phyloP scores from a whole-genome alignment of 2,113 vertebrate genomes.

The Urocolius indicus region DNA sequence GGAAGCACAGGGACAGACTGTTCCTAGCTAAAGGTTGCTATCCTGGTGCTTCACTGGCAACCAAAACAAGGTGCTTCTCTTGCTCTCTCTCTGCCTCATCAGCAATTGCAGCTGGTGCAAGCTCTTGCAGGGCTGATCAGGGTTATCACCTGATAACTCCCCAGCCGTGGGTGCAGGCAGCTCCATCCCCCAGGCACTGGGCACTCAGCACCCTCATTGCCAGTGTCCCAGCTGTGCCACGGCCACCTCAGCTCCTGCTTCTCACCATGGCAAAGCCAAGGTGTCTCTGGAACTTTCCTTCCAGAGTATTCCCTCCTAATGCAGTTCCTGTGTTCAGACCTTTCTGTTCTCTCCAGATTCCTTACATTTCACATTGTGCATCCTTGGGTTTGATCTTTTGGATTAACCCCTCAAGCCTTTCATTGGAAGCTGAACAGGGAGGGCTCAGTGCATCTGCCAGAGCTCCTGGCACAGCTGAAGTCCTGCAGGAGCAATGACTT shows the following conservation, averaged over 20 bases:
- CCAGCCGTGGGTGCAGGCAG: background rate
- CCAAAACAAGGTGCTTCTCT: background rate
- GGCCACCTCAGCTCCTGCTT: background rate
- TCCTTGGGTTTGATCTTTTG: background rate
- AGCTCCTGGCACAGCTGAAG: background rate
- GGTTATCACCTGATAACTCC: too few species aligned
- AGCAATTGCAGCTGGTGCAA: background rate
- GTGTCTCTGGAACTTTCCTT: background rate
- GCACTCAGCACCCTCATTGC: fast-evolving
- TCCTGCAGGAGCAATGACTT: constrained; percentile 61
- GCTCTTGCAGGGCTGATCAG: background rate
- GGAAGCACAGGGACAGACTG: background rate
- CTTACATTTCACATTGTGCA: background rate
- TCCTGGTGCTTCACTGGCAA: background rate
- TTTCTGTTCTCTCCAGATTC: background rate
- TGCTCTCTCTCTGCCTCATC: background rate
- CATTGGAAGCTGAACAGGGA: background rate
- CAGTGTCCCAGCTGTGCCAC: fast-evolving
- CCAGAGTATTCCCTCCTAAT: background rate
- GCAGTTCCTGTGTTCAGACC: background rate
- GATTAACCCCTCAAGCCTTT: background rate
- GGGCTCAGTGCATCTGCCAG: constrained; percentile 41
- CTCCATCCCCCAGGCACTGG: background rate
- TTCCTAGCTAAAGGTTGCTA: background rate
- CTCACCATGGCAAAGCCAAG: background rate